Base-by-base conservation (phyloP, 1,140 invertebrate genomes). In the Dufourea novaeangliae region DNA sequence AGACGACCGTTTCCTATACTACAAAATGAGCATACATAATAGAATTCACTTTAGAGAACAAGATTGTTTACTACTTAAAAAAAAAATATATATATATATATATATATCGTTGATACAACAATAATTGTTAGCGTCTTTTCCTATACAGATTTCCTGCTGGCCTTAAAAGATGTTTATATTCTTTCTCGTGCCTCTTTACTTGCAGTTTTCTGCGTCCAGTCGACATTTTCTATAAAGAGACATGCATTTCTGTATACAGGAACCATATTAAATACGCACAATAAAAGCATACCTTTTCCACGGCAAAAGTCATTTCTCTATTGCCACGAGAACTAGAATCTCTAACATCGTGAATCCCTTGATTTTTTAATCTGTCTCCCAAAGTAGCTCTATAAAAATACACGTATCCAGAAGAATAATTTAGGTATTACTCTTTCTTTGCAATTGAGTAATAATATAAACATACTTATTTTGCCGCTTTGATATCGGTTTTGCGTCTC, bases 281-380 rank as follows among this genome's bases (percentile, higher is more conserved):
- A 46, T 20, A 50, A 20, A 69, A 37, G 1, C 61, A 44, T 85
- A 94, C 93, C 90, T 94, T 95, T 84, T 94, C 94, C 25, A 94
- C 92, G 10, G 92, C 93, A 79, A 97, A 98, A 22, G 95, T 96
- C 95, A 97, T 96, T 92, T 97, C 96, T 74, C 94, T 94, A 87
- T 96, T 97, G 32, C 95, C 94, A 17, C 95, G 93, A 3, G 94
- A 94, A 39, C 94, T 94, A 11, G 93, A 91, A 22, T 94, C 91
- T 82, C 93, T 94, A 0, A 94, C 88, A n/a, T 92, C 91, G 27
- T 92, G 86, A 34, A 90, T 93, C 86, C 95, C 93, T 86, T 94
- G 94, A 57, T 92, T 90, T 25, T 89, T 85, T 8, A 97, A 87
- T 86, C 96, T 93, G 77, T 97, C 96, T 63, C 94, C 95, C 39